Conservation (phyloP, 1,140 invertebrate species). For the Drosophila pandora region DNA sequence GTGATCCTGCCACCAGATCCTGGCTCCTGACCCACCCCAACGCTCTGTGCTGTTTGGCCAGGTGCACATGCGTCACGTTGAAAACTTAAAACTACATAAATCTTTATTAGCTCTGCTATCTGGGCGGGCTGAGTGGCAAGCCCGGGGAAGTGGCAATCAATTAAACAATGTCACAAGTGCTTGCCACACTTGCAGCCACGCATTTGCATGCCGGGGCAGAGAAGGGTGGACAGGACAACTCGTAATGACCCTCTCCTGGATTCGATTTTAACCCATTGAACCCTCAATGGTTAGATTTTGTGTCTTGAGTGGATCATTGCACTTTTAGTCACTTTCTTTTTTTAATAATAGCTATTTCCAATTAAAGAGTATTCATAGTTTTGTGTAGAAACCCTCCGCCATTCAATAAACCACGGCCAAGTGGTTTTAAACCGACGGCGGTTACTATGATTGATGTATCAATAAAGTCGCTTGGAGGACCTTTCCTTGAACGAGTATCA, state of each 20-base stretch:
- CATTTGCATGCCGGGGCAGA: slow-evolving; percentile 27
- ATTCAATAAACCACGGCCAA: slow-evolving; percentile 37
- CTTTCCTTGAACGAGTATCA: slow-evolving; percentile 2
- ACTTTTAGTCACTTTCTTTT: not conserved
- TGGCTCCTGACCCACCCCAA: slow-evolving; percentile 52
- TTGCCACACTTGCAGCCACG: slow-evolving; percentile 11
- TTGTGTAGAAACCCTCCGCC: not conserved
- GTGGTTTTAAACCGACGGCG: slow-evolving; percentile 12
- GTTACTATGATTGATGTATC: slow-evolving; percentile 41
- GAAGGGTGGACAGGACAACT: not conserved
- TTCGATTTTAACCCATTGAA: slow-evolving; percentile 1
- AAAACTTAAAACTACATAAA: slow-evolving; percentile 56
- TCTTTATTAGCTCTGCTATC: slow-evolving; percentile 68
- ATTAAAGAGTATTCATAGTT: slow-evolving; percentile 1
- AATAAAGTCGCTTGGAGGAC: slow-evolving; percentile 20
- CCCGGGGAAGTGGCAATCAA: slow-evolving; percentile 50
- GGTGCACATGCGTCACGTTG: slow-evolving; percentile 42
- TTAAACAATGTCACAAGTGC: slow-evolving; percentile 65
- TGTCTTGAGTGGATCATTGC: not conserved
- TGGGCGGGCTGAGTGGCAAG: not conserved
- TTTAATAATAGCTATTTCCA: not conserved
- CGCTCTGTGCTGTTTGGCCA: slow-evolving; percentile 55
- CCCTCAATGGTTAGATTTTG: not conserved
- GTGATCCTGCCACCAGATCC: not conserved
- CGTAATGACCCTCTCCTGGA: not conserved